Evolutionary conservation across 2,113 vertebrate genomes (phyloP), one percentile per base, ranked within the genome.

Genomic region (Podiceps cristatus): DNA sequence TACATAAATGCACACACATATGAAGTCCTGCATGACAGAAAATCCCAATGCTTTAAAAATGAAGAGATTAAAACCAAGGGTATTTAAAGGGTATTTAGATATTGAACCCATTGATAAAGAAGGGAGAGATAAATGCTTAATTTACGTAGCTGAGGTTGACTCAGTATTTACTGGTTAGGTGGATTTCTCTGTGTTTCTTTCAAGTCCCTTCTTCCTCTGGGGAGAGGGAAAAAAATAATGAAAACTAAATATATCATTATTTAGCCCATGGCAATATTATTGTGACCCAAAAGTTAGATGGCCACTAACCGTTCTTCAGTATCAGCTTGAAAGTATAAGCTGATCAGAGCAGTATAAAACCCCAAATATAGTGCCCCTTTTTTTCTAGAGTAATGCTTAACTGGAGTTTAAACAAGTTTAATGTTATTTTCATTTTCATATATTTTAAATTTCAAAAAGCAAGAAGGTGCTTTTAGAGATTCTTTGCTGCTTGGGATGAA

Each of bases 1-100:
- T 5, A 2, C 35, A 31, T 5, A 8, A 0, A 52, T 1, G 16
- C 5, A 20, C 12, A 72, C 7, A 58, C 3, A 11, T 8, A 14
- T 24, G 12, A 81, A 81, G 49, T 81, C 7, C 27, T 81, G 10
- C 11, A 20, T n/a, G 14, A n/a, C 16, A 66, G 24, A 89, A 88
- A 79, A 76, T 44, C 7, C 4, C 16, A 35, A 2, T 75, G 31
- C 47, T 86, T 87, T 79, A 52, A 50, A 75, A 90, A 49, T 31
- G 2, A 82, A 76, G n/a, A 31, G 22, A 50, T 58, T 83, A 40
- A 75, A 88, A 68, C 5, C 55, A 74, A 75, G 31, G 14, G 8
- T 86, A 60, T 80, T 86, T 80, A 47, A 66, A 80, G 16, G 25
- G 5, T 62, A 28, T n/a, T 22, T 58, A 44, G 18, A 44, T 72